Conservation (phyloP, 35 echinoderm and acorn worm species). For the Acanthaster planci region DNA sequence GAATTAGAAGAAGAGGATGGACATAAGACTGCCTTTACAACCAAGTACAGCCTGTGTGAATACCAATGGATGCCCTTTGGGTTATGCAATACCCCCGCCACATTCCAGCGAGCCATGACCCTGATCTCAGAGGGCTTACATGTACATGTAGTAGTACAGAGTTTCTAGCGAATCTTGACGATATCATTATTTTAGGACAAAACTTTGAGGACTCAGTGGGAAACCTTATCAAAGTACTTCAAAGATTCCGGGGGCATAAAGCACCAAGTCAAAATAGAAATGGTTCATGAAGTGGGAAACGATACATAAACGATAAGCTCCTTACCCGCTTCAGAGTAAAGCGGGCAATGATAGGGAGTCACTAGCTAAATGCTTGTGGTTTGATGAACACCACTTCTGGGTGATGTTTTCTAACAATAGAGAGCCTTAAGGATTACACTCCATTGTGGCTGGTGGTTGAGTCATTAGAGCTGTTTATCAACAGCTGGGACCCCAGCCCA, state of each 20-base stretch:
- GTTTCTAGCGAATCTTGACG: background rate
- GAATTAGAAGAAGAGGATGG: conserved; percentile 15
- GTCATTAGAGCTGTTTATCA: too few relatives aligned
- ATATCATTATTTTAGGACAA: background rate
- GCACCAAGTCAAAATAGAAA: too few relatives aligned
- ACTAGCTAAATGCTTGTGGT: too few relatives aligned
- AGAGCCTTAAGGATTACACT: too few relatives aligned
- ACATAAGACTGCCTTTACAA: conserved; percentile 52
- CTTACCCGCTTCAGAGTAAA: too few relatives aligned
- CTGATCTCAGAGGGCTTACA: conserved; percentile 18
- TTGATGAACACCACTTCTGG: too few relatives aligned
- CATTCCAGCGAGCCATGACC: conserved; percentile 30
- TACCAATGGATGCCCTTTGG: conserved; percentile 64
- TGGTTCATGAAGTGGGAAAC: too few relatives aligned
- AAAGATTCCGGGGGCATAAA: background rate
- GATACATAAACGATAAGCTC: too few relatives aligned
- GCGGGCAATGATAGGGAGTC: too few relatives aligned
- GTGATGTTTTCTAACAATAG: too few relatives aligned
- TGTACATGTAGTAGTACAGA: conserved; percentile 22
- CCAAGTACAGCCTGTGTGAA: conserved; percentile 35
- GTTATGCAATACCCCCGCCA: conserved; percentile 53
- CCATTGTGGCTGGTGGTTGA: too few relatives aligned
- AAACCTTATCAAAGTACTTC: background rate
- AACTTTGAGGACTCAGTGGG: background rate
- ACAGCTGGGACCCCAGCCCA: too few relatives aligned